A percentile compares a stretch with the other conserved stretches of the same genome.
These are phyloP conservation scores for Tetanocera ferruginea DNA, from an alignment of 2,888 invertebrate species.

Conservation along the genomic window DNA sequence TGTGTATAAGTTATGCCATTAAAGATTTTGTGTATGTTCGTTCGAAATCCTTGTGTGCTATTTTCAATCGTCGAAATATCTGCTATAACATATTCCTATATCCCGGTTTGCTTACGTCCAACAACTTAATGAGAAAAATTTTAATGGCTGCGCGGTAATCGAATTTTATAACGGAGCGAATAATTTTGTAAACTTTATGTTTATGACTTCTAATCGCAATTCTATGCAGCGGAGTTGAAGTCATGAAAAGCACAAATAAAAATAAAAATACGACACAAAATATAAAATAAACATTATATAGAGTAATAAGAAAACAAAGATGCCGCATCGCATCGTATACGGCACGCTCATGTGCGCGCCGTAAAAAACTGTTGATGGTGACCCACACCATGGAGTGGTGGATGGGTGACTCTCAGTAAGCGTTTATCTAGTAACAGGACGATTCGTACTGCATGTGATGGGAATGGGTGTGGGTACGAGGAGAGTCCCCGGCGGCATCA, in stretches of 20 bases:
- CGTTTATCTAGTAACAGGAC: slow-evolving; percentile 37
- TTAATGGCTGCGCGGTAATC: slow-evolving; percentile 45
- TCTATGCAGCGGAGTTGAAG: slow-evolving; percentile 46
- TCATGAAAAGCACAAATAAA: slow-evolving; percentile 49
- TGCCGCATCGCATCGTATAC: slow-evolving; percentile 26
- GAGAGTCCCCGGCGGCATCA: slow-evolving; percentile 1
- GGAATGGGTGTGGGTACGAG: slow-evolving; percentile 1
- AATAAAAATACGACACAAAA: slow-evolving; percentile 51
- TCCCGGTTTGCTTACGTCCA: background rate
- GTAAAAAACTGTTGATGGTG: slow-evolving; percentile 54
- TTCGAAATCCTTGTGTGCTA: slow-evolving; percentile 13
- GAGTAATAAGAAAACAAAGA: slow-evolving; percentile 53
- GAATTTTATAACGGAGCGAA: slow-evolving; percentile 44
- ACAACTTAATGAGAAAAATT: slow-evolving; percentile 26
- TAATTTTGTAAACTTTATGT: slow-evolving; percentile 47
- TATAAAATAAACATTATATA: slow-evolving; percentile 53
- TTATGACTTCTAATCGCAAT: slow-evolving; percentile 48
- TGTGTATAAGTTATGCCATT: background rate
- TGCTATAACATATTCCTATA: slow-evolving; percentile 36
- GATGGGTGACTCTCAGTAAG: slow-evolving; percentile 2
- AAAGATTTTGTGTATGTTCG: background rate
- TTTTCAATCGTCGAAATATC: slow-evolving; percentile 39
- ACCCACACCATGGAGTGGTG: slow-evolving; percentile 40
- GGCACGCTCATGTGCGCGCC: slow-evolving; percentile 46
- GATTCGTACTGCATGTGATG: slow-evolving; percentile 14